Conservation (phyloP, 1,140 invertebrate genomes). For the Drosophila insularis region DNA sequence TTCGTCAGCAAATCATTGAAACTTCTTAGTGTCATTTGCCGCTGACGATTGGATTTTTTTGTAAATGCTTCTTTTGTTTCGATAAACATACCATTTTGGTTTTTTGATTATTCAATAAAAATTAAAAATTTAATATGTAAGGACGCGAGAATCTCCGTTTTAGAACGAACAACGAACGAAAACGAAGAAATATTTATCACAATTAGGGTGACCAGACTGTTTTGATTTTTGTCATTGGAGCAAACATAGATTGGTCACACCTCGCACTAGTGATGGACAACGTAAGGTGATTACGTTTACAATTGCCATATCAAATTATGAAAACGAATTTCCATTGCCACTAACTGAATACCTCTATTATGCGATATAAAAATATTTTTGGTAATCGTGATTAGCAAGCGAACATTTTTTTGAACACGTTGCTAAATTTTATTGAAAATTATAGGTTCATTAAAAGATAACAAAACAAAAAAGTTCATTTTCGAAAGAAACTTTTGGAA, state of each 20-base stretch:
- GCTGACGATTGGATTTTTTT: slow-evolving; percentile 23
- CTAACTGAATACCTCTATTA: too few relatives aligned
- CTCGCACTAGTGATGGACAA: background rate
- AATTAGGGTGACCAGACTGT: background rate
- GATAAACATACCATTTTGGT: slow-evolving; percentile 35
- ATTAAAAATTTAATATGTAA: slow-evolving; percentile 10
- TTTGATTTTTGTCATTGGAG: background rate
- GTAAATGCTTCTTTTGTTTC: slow-evolving; percentile 26
- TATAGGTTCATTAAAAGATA: too few relatives aligned
- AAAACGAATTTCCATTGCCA: too few relatives aligned
- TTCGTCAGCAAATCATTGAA: slow-evolving; percentile 20
- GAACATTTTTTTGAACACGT: too few relatives aligned
- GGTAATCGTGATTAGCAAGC: too few relatives aligned
- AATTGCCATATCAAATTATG: too few relatives aligned
- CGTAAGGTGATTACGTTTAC: background rate
- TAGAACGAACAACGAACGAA: slow-evolving; percentile 6
- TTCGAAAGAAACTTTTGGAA: too few relatives aligned
- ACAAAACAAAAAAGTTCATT: too few relatives aligned
- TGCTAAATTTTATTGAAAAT: too few relatives aligned
- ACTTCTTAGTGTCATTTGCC: background rate
- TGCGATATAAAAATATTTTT: too few relatives aligned
- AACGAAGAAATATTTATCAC: slow-evolving; percentile 11
- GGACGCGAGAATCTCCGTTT: slow-evolving; percentile 7
- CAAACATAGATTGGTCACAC: background rate
- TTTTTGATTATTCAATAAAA: slow-evolving; percentile 11